phyloP scores from a whole-genome alignment of 2,888 invertebrate genomes.

The Melitaea athalia region DNA sequence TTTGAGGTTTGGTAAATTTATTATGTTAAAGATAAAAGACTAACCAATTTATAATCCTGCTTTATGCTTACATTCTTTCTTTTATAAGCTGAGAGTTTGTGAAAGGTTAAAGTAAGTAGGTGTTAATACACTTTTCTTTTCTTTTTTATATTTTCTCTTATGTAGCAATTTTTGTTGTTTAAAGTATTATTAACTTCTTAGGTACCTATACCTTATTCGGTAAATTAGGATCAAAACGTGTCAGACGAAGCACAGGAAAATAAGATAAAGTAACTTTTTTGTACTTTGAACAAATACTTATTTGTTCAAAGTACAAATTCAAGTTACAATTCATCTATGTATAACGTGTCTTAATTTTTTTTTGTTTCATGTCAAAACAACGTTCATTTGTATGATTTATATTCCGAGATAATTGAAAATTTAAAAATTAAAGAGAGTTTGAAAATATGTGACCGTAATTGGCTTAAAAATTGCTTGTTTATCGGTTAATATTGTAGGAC shows the following conservation, averaged over 20 bases:
- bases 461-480: conserved; percentile 61
- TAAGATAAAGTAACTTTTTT: not conserved
- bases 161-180: too few relatives aligned
- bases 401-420: not conserved
- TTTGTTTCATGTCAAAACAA: not conserved
- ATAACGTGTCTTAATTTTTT: not conserved
- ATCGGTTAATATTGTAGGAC: conserved; percentile 57
- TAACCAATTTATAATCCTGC: not conserved
- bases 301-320: too few relatives aligned
- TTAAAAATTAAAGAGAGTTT: conserved; percentile 3
- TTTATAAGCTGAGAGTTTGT: too few relatives aligned
- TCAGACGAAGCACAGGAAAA: not conserved
- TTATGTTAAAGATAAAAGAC: not conserved
- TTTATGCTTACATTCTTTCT: too few relatives aligned
- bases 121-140: too few relatives aligned
- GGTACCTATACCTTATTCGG: not conserved
- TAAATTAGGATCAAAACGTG: not conserved
- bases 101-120: too few relatives aligned
- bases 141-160: too few relatives aligned
- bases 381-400: not conserved
- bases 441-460: conserved; percentile 41
- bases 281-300: not conserved
- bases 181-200: too few relatives aligned
- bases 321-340: too few relatives aligned
- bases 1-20: conserved; percentile 9